Percentiles rank a stretch among this genome's conserved stretches.
These are phyloP conservation scores for Ciconia maguari DNA, from an alignment of 2,113 vertebrate species.

Conservation along the genomic window DNA sequence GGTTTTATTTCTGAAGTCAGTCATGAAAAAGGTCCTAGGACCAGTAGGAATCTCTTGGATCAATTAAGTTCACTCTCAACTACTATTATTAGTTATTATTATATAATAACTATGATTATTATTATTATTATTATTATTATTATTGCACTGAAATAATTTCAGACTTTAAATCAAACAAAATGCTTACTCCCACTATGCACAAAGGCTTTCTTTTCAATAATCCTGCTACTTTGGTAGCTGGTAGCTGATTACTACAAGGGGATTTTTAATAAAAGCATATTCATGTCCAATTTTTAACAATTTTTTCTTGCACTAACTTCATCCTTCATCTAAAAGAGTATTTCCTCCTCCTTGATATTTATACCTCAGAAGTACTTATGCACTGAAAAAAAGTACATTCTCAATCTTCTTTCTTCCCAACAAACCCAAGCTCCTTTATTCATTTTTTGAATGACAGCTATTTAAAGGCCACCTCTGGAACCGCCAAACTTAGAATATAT, in stretches of 20 bases:
- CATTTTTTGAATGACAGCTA: background rate
- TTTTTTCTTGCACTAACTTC: background rate
- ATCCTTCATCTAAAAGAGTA: background rate
- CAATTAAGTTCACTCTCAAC: background rate
- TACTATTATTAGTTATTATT: background rate
- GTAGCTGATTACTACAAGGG: background rate
- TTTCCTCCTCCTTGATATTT: background rate
- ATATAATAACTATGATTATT: no score
- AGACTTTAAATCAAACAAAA: background rate
- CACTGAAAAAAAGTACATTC: background rate
- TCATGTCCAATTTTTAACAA: background rate
- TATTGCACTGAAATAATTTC: background rate
- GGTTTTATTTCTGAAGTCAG: background rate
- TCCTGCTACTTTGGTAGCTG: background rate
- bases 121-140: no score
- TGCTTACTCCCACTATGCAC: background rate
- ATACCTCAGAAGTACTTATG: background rate
- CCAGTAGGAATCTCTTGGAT: background rate
- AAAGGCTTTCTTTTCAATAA: background rate
- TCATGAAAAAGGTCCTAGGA: background rate
- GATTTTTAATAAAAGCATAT: background rate
- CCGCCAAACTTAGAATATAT: background rate
- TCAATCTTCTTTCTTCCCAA: background rate
- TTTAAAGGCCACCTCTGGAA: background rate
- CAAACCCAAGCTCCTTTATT: background rate